These are phyloP conservation scores for Ips typographus DNA, from an alignment of 1,140 invertebrate genomes.

Conservation along the genomic window DNA sequence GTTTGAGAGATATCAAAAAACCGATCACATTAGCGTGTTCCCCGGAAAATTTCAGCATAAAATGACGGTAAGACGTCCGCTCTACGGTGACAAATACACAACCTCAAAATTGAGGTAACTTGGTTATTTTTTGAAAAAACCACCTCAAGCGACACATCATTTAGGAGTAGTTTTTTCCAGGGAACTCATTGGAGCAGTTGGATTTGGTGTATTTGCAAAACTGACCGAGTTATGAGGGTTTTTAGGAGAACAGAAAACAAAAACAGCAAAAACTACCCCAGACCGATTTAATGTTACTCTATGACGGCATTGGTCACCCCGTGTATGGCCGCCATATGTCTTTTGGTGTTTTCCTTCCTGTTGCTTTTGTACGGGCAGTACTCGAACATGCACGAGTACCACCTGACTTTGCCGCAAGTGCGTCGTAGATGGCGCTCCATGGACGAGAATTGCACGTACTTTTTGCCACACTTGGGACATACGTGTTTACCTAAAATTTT, in stretches of 20 bases:
- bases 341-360: slow-evolving; percentile 36
- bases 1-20: no score
- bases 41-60: no score
- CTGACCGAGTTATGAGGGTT: no score
- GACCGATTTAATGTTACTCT: background rate
- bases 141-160: no score
- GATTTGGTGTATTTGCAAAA: no score
- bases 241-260: background rate
- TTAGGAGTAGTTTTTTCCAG: no score
- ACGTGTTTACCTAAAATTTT: slow-evolving; percentile 17
- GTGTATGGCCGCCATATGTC: slow-evolving; percentile 29
- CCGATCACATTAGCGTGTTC: no score
- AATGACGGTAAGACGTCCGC: no score
- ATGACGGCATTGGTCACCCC: slow-evolving; percentile 5
- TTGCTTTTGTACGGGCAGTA: slow-evolving; percentile 29
- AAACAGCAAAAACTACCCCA: background rate
- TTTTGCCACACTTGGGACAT: slow-evolving; percentile 61
- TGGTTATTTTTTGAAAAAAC: no score
- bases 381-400: slow-evolving; percentile 21
- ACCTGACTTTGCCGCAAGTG: slow-evolving; percentile 39
- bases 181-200: no score
- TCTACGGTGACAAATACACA: no score
- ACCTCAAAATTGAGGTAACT: no score
- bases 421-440: slow-evolving; percentile 50
- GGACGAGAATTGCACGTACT: slow-evolving; percentile 57